phyloP scores from a whole-genome alignment of 30 jellyfish, hydroid and myxozoan species.

The Phacellophora camtschatica region DNA sequence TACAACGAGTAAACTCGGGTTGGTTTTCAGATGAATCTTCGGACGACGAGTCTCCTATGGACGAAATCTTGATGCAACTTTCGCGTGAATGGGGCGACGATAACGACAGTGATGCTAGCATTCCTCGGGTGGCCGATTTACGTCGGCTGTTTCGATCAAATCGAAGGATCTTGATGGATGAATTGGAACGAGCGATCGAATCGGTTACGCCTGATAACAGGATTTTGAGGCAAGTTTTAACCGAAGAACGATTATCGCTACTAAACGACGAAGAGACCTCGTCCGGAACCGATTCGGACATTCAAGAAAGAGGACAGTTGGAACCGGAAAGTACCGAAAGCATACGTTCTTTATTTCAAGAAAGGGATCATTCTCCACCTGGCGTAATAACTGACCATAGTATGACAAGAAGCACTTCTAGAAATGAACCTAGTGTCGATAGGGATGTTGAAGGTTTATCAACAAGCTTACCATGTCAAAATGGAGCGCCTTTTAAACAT shows the following conservation, averaged over 20 bases:
- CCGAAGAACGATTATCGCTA: neutral
- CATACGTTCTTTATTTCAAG: neutral
- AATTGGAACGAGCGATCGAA: slow-evolving; percentile 20
- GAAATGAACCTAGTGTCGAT: neutral
- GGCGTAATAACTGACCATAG: neutral
- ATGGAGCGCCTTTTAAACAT: too few species aligned
- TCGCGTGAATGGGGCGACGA: slow-evolving; percentile 10
- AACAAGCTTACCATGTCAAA: neutral
- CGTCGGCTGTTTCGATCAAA: slow-evolving; percentile 26
- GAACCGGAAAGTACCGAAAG: slow-evolving; percentile 1
- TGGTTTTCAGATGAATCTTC: slow-evolving; percentile 72
- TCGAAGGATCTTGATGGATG: slow-evolving; percentile 24
- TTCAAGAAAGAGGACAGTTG: neutral
- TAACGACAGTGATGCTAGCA: neutral
- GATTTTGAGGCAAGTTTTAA: slow-evolving; percentile 1
- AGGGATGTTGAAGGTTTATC: neutral
- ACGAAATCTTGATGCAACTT: slow-evolving; percentile 33
- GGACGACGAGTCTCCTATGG: slow-evolving; percentile 70
- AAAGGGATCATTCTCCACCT: neutral
- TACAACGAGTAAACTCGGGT: slow-evolving; percentile 77
- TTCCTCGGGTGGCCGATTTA: slow-evolving; percentile 34
- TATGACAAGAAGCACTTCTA: neutral
- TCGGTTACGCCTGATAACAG: neutral
- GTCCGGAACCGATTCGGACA: neutral
- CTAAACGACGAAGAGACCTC: neutral